Percentiles rank a stretch among this genome's conserved stretches.
Conservation (phyloP, 2,113 vertebrate species). For the Pleuronectes platessa region DNA sequence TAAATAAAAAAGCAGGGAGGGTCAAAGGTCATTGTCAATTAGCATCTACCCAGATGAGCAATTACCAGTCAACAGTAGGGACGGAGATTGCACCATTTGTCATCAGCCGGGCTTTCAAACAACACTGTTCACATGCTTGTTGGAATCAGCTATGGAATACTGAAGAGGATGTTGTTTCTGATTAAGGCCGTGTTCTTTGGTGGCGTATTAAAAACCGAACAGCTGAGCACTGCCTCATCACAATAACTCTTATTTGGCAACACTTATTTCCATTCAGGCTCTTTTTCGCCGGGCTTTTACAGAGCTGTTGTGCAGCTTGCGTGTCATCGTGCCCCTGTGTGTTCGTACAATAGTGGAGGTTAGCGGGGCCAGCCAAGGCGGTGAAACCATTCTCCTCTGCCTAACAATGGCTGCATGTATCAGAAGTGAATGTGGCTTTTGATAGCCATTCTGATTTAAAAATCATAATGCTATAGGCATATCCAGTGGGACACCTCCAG, state of each 20-base stretch:
- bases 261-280: constrained; percentile 62
- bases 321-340: constrained; percentile 61
- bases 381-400: constrained; percentile 73
- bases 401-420: constrained; percentile 79
- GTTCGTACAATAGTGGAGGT: constrained; percentile 76
- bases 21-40: constrained; percentile 79
- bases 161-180: constrained; percentile 69
- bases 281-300: constrained; percentile 51
- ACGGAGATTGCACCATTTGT: constrained; percentile 76
- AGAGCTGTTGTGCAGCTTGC: constrained; percentile 60
- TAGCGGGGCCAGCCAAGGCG: constrained; percentile 73
- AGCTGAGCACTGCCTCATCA: constrained; percentile 72
- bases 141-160: constrained; percentile 66
- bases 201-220: constrained; percentile 74
- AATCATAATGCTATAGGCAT: constrained; percentile 71
- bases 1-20: constrained; percentile 59
- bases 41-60: constrained; percentile 75
- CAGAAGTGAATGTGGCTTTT: constrained; percentile 76
- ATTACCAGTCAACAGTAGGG: constrained; percentile 72
- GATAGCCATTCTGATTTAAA: constrained; percentile 75
- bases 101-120: constrained; percentile 74
- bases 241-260: constrained; percentile 75
- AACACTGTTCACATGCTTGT: constrained; percentile 67
- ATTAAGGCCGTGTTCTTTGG: constrained; percentile 69
- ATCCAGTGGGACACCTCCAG: constrained; percentile 71